Conservation (phyloP, 2,797 vertebrate genomes). For the Enteromius paludinosus region DNA sequence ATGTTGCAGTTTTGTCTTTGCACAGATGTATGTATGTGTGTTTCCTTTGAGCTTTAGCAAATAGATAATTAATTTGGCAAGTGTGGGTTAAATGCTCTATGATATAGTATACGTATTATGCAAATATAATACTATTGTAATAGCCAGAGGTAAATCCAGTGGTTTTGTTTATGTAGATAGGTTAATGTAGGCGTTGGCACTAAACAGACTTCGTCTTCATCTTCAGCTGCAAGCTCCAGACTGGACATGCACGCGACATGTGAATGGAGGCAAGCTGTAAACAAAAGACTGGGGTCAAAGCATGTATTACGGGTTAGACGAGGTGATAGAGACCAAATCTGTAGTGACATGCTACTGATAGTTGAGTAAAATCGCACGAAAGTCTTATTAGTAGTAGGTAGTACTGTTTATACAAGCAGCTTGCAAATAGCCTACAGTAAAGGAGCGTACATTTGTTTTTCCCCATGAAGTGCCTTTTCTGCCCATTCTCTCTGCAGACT, state of each 20-base stretch:
- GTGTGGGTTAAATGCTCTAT: background rate
- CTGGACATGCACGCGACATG: background rate
- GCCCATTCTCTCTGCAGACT: background rate
- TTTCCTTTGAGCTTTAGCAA: background rate
- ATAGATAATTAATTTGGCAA: background rate
- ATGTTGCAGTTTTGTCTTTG: background rate
- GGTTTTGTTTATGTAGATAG: background rate
- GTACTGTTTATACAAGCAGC: background rate
- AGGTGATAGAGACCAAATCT: background rate
- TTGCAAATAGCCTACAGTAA: background rate
- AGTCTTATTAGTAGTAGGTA: background rate
- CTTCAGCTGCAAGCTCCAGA: background rate
- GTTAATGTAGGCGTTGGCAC: background rate
- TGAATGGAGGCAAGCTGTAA: conserved; percentile 1
- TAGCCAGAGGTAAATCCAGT: background rate
- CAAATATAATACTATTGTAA: background rate
- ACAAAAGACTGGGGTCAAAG: background rate
- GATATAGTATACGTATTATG: background rate
- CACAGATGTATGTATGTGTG: background rate
- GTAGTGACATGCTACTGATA: background rate
- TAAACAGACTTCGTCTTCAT: background rate
- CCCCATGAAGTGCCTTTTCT: background rate
- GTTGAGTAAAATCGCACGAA: background rate
- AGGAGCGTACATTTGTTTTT: background rate
- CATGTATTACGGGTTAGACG: background rate